Evolutionary conservation across 2,797 vertebrate species (phyloP).

Genomic region (Telmatherina bonti): DNA sequence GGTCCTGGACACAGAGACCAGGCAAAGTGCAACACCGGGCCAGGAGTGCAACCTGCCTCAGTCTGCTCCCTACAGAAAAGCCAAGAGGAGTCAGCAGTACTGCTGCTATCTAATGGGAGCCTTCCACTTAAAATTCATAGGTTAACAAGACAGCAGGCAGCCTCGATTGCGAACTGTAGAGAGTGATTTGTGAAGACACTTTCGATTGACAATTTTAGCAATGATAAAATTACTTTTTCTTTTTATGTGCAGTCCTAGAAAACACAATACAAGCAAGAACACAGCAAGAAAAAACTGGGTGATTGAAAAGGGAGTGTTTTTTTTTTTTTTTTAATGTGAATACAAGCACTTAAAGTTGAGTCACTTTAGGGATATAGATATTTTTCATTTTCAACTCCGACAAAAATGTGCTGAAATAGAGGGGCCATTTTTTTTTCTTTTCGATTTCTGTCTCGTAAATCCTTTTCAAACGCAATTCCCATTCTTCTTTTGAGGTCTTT

Average conservation of each 20-base stretch:
- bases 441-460: conserved; percentile 72
- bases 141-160: conserved; percentile 70
- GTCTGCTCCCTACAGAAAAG: conserved; percentile 66
- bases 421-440: conserved; percentile 68
- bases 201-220: conserved; percentile 51
- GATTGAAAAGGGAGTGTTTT: conserved; percentile 54
- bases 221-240: conserved; percentile 58
- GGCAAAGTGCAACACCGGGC: conserved; percentile 65
- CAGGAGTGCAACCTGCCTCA: conserved; percentile 63
- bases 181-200: conserved; percentile 63
- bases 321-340: conserved; percentile 49
- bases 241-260: conserved; percentile 40
- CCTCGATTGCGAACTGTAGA: conserved; percentile 56
- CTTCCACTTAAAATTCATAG: conserved; percentile 69
- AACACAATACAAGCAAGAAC: conserved; percentile 55
- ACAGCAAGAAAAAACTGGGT: conserved; percentile 46
- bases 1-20: conserved; percentile 76
- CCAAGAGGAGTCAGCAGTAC: conserved; percentile 66
- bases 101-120: conserved; percentile 63
- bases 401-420: conserved; percentile 76
- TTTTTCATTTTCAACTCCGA: conserved; percentile 77
- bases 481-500: conserved; percentile 85
- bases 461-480: conserved; percentile 78
- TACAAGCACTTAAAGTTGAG: conserved; percentile 64
- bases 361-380: conserved; percentile 73